A percentile compares a stretch with the other conserved stretches of the same genome.
Conservation (phyloP, 2,113 vertebrate species). For the Apodemus sylvaticus region DNA sequence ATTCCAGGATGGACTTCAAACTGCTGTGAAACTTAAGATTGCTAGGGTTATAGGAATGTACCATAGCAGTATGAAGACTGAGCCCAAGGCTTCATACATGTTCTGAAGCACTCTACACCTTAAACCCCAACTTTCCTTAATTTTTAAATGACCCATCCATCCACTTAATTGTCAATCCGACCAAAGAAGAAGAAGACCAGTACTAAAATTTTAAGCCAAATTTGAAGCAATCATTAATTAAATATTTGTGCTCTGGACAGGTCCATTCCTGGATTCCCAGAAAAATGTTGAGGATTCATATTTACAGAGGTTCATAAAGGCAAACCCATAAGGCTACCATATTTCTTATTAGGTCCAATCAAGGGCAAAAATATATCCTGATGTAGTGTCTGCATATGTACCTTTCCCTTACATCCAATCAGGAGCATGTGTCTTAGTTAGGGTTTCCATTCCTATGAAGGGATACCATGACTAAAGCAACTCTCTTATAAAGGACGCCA, state of each 20-base stretch:
- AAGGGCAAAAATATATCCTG: neutral
- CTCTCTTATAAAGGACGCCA: no score
- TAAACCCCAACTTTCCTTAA: neutral
- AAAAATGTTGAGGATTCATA: neutral
- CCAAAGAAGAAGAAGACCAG: neutral
- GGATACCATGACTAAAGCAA: no score
- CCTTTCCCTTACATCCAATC: neutral
- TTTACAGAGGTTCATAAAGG: neutral
- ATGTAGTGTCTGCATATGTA: neutral
- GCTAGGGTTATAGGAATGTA: neutral
- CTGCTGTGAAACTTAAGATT: neutral
- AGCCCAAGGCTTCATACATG: neutral
- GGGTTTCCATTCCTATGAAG: no score
- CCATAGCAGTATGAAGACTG: neutral
- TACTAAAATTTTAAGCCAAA: neutral
- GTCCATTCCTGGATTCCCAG: neutral
- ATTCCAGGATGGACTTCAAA: neutral
- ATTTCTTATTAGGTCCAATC: neutral
- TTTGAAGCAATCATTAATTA: neutral
- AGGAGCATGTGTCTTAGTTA: neutral
- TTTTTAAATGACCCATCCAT: neutral
- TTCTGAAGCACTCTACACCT: neutral
- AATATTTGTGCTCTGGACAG: neutral
- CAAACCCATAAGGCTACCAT: neutral
- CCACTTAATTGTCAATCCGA: neutral